Conservation (phyloP, 2,888 invertebrate species). For the Stictocephala bisonia region DNA sequence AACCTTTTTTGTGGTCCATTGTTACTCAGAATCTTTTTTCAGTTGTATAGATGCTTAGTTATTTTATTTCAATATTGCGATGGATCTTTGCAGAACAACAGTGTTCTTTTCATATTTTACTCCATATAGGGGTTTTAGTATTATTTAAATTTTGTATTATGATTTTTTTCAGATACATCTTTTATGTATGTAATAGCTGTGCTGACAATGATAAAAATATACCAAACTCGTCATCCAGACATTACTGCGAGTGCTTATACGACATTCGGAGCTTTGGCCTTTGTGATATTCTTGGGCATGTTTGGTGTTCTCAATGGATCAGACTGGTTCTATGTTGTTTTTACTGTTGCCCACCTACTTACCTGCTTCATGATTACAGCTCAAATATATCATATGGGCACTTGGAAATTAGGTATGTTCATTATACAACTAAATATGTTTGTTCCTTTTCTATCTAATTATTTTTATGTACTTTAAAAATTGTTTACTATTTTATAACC, state of each 20-base stretch:
- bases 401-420: conserved; percentile 73
- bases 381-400: conserved; percentile 81
- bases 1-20: no score
- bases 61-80: no score
- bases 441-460: neutral
- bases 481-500: no score
- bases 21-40: no score
- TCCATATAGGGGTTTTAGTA: neutral
- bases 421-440: neutral
- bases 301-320: conserved; percentile 74
- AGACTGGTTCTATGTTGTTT: conserved; percentile 76
- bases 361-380: conserved; percentile 75
- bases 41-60: no score
- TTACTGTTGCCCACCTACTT: conserved; percentile 76
- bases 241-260: conserved; percentile 86
- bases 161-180: conserved; percentile 80
- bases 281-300: conserved; percentile 77
- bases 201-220: conserved; percentile 86
- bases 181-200: conserved; percentile 94
- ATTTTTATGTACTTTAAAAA: no score
- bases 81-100: neutral
- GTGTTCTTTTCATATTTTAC: neutral
- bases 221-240: conserved; percentile 89
- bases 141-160: no score
- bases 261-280: conserved; percentile 80